These are phyloP conservation scores for Torymus aiolomorphi DNA, from an alignment of 2,888 invertebrate species.

Conservation along the genomic window DNA sequence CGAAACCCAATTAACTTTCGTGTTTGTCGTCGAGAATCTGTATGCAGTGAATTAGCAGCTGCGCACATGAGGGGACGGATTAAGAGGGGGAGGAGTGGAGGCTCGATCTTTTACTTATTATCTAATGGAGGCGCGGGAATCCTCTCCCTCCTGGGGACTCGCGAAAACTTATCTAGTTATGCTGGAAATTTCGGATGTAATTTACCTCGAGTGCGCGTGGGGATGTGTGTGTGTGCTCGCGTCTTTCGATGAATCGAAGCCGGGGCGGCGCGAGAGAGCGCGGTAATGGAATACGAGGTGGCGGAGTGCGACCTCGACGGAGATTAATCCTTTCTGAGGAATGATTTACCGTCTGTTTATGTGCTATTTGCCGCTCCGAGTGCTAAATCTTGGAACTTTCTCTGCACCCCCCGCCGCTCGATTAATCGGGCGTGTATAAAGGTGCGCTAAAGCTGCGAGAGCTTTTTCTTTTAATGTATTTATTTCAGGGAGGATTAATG, in stretches of 20 bases:
- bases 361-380: not conserved
- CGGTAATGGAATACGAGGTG: slow-evolving; percentile 24
- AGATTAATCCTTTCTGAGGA: slow-evolving; percentile 26
- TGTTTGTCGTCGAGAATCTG: slow-evolving; percentile 4
- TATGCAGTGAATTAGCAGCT: slow-evolving; percentile 13
- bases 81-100: not conserved
- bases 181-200: slow-evolving; percentile 29
- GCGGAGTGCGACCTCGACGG: not conserved
- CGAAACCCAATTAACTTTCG: slow-evolving; percentile 41
- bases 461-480: too few species aligned
- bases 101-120: too few species aligned
- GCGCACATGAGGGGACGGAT: too few species aligned
- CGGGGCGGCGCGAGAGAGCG: too few species aligned
- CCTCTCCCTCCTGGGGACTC: not conserved
- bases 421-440: too few species aligned
- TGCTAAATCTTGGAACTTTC: too few species aligned
- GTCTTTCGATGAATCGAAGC: too few species aligned
- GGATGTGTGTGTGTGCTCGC: too few species aligned
- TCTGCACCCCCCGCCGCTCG: too few species aligned
- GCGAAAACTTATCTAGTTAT: slow-evolving; percentile 19
- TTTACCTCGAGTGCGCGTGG: not conserved
- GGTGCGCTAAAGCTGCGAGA: too few species aligned
- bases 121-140: too few species aligned
- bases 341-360: slow-evolving; percentile 25
- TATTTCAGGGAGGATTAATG: too few species aligned